Percentiles rank a stretch among this genome's conserved stretches.
phyloP scores from a whole-genome alignment of 2,888 invertebrate species.

The Leucophora obtusa region DNA sequence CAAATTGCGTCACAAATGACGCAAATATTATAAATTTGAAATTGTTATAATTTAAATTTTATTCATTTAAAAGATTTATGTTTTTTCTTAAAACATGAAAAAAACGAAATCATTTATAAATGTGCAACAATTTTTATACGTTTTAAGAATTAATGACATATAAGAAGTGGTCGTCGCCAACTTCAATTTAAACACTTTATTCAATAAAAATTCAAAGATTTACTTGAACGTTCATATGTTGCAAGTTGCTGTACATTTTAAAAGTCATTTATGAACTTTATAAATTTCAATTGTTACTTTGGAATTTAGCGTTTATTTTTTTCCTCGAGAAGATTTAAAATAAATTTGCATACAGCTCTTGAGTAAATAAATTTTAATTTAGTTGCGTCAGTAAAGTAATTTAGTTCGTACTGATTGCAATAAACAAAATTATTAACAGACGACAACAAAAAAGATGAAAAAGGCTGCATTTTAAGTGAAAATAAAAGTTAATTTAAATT shows the following conservation, averaged over 20 bases:
- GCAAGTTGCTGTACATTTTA: slow-evolving; percentile 14
- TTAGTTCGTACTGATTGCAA: slow-evolving; percentile 35
- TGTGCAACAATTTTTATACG: too few species aligned
- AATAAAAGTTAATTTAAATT: too few species aligned
- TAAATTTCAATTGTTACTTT: slow-evolving; percentile 29
- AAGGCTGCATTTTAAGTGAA: too few species aligned
- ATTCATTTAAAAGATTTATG: too few species aligned
- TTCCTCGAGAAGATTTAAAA: background rate
- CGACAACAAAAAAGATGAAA: background rate
- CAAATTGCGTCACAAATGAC: slow-evolving; percentile 42
- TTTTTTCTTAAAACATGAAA: too few species aligned
- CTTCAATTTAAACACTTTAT: slow-evolving; percentile 39
- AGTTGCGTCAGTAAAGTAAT: slow-evolving; percentile 55
- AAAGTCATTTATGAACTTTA: slow-evolving; percentile 15
- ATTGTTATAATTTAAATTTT: background rate
- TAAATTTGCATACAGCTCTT: background rate
- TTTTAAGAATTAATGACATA: too few species aligned
- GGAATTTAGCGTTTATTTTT: background rate
- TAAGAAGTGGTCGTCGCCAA: slow-evolving; percentile 7
- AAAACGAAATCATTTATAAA: background rate
- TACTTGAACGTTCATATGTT: slow-evolving; percentile 21
- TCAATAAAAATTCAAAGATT: slow-evolving; percentile 45
- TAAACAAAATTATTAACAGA: slow-evolving; percentile 49
- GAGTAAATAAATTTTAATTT: slow-evolving; percentile 38
- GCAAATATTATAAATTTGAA: slow-evolving; percentile 15